Evolutionary conservation across 2,113 vertebrate species (phyloP).

Genomic region (Stigmatopora nigra): DNA sequence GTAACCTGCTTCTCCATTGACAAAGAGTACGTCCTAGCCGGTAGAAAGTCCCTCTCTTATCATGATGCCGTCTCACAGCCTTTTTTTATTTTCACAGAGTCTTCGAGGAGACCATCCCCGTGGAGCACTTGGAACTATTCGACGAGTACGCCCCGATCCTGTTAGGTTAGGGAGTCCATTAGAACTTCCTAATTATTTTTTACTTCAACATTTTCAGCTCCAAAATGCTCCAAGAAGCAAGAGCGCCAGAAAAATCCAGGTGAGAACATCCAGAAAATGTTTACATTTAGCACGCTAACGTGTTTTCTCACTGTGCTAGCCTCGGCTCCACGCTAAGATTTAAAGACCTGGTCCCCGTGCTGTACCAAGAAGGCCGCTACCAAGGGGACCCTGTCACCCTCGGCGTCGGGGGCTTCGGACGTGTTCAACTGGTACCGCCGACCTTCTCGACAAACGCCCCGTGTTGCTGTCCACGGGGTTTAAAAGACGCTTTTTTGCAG

Average conservation of each 20-base stretch:
- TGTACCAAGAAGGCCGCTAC: slow-evolving; percentile 71
- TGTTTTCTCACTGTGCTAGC: slow-evolving; percentile 28
- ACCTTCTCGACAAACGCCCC: no score
- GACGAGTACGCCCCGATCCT: slow-evolving; percentile 62
- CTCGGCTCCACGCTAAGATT: slow-evolving; percentile 46
- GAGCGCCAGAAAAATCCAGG: slow-evolving; percentile 48
- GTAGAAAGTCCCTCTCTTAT: background rate
- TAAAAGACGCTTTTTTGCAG: slow-evolving; percentile 27
- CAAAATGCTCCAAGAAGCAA: slow-evolving; percentile 59
- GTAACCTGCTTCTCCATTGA: slow-evolving; percentile 76
- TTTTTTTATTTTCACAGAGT: slow-evolving; percentile 48
- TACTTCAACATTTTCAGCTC: slow-evolving; percentile 40
- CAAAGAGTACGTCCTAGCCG: slow-evolving; percentile 69
- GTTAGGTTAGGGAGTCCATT: no score
- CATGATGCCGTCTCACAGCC: no score
- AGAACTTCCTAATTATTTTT: no score
- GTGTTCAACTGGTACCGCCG: slow-evolving; percentile 68
- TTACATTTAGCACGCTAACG: no score
- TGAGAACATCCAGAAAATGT: slow-evolving; percentile 26
- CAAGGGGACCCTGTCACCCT: slow-evolving; percentile 70
- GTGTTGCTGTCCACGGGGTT: no score
- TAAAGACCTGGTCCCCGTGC: slow-evolving; percentile 69
- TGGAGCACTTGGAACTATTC: slow-evolving; percentile 72
- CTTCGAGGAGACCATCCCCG: slow-evolving; percentile 74
- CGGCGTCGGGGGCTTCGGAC: slow-evolving; percentile 75